A percentile compares a stretch with the other conserved stretches of the same genome.
Evolutionary conservation across 2,797 vertebrate species (phyloP).

Genomic region (Ficedula albicollis): DNA sequence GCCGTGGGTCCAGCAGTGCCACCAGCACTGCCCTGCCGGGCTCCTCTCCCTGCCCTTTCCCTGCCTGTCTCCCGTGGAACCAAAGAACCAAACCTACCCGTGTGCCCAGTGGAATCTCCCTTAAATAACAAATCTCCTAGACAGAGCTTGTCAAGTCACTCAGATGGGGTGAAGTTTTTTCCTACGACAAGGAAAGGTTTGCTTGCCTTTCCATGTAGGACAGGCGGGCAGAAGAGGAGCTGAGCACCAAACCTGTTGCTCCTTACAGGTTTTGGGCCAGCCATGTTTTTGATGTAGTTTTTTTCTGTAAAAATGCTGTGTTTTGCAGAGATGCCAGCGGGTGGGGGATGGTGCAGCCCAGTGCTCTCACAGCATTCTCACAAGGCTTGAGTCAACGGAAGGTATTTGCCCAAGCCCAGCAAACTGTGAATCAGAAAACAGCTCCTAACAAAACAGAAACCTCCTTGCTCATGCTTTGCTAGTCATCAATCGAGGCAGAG

Average conservation of each 20-base stretch:
- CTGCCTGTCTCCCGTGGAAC: not conserved
- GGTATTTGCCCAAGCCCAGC: not conserved
- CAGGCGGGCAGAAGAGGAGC: not conserved
- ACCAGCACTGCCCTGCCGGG: not conserved
- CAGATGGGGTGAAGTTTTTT: not conserved
- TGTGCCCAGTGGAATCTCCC: not conserved
- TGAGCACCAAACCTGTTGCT: not conserved
- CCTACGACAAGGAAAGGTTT: not conserved
- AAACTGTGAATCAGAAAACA: not conserved
- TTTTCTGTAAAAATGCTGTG: not conserved
- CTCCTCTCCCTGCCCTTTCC: not conserved
- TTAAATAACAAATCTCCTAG: not conserved
- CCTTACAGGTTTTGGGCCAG: not conserved
- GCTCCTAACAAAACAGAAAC: not conserved
- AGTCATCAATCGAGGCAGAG: not conserved
- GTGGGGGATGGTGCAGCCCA: not conserved
- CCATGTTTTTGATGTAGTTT: not conserved
- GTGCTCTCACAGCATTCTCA: accelerated
- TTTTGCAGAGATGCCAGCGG: accelerated
- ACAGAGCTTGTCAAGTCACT: not conserved
- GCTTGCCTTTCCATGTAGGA: accelerated
- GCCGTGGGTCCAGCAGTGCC: accelerated
- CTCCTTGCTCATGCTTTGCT: not conserved
- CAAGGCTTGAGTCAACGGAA: not conserved
- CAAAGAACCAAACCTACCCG: not conserved